Base-by-base conservation (phyloP, 1,140 invertebrate genomes). In the Whitmania pigra region DNA sequence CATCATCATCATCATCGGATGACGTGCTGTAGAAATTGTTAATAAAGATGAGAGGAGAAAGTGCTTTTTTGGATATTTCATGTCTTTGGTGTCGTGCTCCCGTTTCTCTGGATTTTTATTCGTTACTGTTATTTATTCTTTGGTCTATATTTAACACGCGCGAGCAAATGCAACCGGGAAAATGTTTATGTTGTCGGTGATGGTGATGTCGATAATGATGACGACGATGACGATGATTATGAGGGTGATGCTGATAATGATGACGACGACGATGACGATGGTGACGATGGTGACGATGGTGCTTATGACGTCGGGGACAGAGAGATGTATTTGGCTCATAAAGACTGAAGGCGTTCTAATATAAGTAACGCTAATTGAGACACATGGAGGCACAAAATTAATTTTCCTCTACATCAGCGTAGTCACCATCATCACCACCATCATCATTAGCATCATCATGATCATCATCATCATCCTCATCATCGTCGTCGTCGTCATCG, bases 191-290 rank as follows among this genome's bases (percentile, higher is more conserved):
- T 2, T 31, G 67, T 9, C 27, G 5, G 36, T 73, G 31, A 69
- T 43, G 31, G 36, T 40, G 31, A 53, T 71, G 31, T 4, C 69
- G 72, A 69, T 53, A 36, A 73, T 70, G 63, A 73, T 53, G 72
- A 71, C 71, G 67, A 70, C 71, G 72, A 73, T 73, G 72, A 71
- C 71, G 72, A 71, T 73, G 72, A 71, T 70, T 67, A 73, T 70
- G 72, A 73, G 1, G 72, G 71, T 73, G 72, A 73, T 73, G 67
- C 31, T 70, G 72, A 71, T 57, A 68, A 55, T 31, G 67, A 70
- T 57, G 67, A 73, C 5, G 57, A 43, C 27, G 43, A 72, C 36
- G 60, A 72, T 18, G 72, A 72, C 40, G 72, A 72, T 43, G 67
- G 40, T 20, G 27, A 49, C 27, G 40, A 43, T 68, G 31, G 17